Evolutionary conservation across 1,140 invertebrate genomes (phyloP).

Genomic region (Harpegnathos saltator): DNA sequence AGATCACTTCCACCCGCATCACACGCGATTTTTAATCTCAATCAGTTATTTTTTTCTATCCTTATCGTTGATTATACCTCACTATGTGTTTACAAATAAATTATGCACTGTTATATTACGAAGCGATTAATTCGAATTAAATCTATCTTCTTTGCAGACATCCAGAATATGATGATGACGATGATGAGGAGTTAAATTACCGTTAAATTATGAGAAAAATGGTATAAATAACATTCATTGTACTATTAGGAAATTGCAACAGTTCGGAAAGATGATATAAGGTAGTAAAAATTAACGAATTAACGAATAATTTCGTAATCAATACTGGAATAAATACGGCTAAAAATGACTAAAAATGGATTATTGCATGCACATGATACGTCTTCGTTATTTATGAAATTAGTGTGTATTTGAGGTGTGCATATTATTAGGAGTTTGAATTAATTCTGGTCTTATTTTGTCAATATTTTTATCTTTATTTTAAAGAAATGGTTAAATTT

Average conservation of each 20-base stretch:
- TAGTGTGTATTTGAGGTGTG: not conserved
- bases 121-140: not conserved
- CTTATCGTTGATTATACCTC: too few species aligned
- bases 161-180: too few species aligned
- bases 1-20: not conserved
- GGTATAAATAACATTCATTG: not conserved
- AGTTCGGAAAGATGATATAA: not conserved
- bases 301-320: too few species aligned
- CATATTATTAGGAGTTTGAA: too few species aligned
- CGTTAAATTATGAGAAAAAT: not conserved
- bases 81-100: constrained; percentile 25
- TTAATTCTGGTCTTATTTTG: too few species aligned
- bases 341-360: too few species aligned
- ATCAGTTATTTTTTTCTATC: not conserved
- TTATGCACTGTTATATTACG: constrained; percentile 10
- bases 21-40: constrained; percentile 3
- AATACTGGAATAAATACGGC: too few species aligned
- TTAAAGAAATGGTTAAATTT: too few species aligned
- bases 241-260: not conserved
- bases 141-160: not conserved
- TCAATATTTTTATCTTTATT: too few species aligned
- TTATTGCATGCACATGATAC: too few species aligned
- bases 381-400: too few species aligned
- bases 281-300: too few species aligned
- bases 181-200: not conserved